Conservation (phyloP, 2,888 invertebrate genomes). For the Epinotia bilunana region DNA sequence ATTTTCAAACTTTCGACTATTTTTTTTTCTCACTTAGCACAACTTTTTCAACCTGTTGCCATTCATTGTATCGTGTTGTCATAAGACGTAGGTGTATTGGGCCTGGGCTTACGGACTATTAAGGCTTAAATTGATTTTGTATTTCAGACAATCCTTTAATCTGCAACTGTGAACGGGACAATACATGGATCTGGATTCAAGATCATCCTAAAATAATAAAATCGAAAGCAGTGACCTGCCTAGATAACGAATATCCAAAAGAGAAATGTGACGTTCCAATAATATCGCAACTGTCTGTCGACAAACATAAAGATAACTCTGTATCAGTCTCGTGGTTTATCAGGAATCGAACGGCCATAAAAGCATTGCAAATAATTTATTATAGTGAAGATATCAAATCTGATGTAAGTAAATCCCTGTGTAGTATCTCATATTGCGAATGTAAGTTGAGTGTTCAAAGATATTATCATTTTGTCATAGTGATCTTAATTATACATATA, state of each 20-base stretch:
- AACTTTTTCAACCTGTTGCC: too few species aligned
- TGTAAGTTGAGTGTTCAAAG: slow-evolving; percentile 34
- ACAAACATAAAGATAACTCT: slow-evolving; percentile 94
- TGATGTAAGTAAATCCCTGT: slow-evolving; percentile 58
- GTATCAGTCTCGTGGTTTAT: slow-evolving; percentile 95
- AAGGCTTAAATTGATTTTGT: slow-evolving; percentile 26
- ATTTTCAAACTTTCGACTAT: too few species aligned
- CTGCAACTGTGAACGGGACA: slow-evolving; percentile 95
- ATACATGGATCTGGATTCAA: slow-evolving; percentile 96
- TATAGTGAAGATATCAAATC: slow-evolving; percentile 81
- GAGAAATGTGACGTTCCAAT: slow-evolving; percentile 87
- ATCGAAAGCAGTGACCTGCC: slow-evolving; percentile 66
- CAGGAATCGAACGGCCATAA: slow-evolving; percentile 92
- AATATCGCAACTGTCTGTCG: slow-evolving; percentile 92
- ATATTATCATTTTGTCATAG: background rate
- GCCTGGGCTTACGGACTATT: background rate
- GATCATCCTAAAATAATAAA: slow-evolving; percentile 88
- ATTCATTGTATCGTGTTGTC: too few species aligned
- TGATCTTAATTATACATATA: background rate
- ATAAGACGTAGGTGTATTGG: too few species aligned
- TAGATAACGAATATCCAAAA: slow-evolving; percentile 75
- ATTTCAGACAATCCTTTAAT: slow-evolving; percentile 92
- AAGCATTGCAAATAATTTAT: slow-evolving; percentile 93
- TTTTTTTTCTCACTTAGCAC: too few species aligned
- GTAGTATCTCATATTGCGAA: slow-evolving; percentile 43